Percentiles rank a stretch among this genome's conserved stretches.
These are phyloP conservation scores for Manacus vitellinus DNA, from an alignment of 2,113 vertebrate genomes.

Conservation along the genomic window DNA sequence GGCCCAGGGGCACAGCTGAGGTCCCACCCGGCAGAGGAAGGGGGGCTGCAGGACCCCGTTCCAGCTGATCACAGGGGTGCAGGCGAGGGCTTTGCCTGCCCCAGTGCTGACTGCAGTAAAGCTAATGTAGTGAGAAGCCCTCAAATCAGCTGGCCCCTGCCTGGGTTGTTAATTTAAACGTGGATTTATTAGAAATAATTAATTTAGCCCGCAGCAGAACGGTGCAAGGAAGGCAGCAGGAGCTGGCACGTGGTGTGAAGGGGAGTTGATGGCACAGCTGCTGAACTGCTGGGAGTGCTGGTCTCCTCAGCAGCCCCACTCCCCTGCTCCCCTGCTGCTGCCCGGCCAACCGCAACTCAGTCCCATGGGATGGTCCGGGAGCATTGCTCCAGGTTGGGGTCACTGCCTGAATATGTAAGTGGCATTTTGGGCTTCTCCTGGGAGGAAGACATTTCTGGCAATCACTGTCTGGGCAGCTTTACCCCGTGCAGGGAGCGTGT, in stretches of 20 bases:
- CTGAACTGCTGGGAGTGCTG: neutral
- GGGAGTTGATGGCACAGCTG: neutral
- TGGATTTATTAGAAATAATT: neutral
- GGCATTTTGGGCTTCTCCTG: neutral
- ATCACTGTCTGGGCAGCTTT: neutral
- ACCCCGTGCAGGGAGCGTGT: too few species aligned
- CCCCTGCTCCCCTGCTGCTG: neutral
- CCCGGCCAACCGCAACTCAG: rapidly evolving
- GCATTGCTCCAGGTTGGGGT: neutral
- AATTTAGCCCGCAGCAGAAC: neutral
- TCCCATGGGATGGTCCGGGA: neutral
- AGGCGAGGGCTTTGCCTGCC: neutral
- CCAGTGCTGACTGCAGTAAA: neutral
- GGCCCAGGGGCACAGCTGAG: neutral
- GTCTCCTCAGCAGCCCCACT: rapidly evolving
- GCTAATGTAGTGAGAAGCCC: neutral
- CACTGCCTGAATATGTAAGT: rapidly evolving
- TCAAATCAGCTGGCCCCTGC: neutral
- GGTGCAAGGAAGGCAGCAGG: neutral
- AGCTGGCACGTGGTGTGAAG: neutral
- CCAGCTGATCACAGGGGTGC: rapidly evolving
- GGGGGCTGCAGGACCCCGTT: rapidly evolving
- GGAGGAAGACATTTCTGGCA: neutral
- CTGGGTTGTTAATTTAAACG: neutral
- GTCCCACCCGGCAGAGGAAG: neutral